Base-by-base conservation (phyloP, 2,888 invertebrate genomes). In the Apantesis nais region DNA sequence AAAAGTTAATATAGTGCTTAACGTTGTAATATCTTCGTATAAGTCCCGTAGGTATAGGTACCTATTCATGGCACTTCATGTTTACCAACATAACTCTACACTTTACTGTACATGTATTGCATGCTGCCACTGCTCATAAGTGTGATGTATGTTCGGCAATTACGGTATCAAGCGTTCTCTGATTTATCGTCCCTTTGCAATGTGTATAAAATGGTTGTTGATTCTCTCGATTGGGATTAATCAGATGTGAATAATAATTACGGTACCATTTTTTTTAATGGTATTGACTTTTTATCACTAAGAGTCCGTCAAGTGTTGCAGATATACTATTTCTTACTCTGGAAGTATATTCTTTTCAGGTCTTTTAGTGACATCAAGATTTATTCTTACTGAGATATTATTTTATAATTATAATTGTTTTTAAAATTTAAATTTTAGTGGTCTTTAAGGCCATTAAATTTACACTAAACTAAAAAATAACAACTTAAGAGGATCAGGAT, bases 111-210 rank as follows among this genome's bases (percentile, higher is more conserved):
- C 34, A 19, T 66, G 66, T 66, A 37, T 34, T 37, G 37, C 37
- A 55, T 25, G 16, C 55, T 66, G 66, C 37, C 48, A 19, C 52
- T 34, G 66, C 22, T 52, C 48, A 52, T 52, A 41, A 61, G 48
- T 67, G 61, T 67, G 61, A 60, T 61, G 44, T 31, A 67, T 61
- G 67, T 44, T 44, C 44, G 31, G 44, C 41, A 67, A 61, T 67
- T 60, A 67, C 41, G 67, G 48, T 67, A 67, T 61, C 31, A 60
- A 67, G 31, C 44, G 34, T 34, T 14, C 22, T 44, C 61, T 44
- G 67, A 60, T 67, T 67, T 61, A 67, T 44, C n/a, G 44, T 34
- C 67, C n/a, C 7, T 44, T 44, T 61, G 31, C 61, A 48, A 2
- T 44, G 67, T 67, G 31, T 44, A n/a, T 61, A 44, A 61, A 60